Percentiles rank a stretch among this genome's conserved stretches.
phyloP scores from a whole-genome alignment of 2,113 vertebrate genomes.

The Hylia prasina region DNA sequence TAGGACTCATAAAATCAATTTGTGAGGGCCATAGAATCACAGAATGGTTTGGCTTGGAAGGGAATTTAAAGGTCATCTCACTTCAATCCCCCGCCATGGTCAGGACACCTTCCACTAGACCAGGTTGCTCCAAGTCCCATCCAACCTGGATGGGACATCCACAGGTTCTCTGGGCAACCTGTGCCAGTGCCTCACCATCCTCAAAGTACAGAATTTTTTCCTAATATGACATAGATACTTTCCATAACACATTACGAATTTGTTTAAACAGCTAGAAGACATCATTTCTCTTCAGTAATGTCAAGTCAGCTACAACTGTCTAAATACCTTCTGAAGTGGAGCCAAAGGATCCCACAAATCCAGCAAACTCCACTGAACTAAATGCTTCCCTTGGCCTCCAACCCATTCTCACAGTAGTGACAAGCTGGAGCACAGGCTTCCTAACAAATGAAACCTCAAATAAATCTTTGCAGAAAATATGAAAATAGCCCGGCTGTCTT shows the following conservation, averaged over 20 bases:
- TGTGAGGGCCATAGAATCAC: neutral
- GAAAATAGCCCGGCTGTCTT: neutral
- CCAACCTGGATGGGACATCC: neutral
- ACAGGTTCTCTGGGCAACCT: neutral
- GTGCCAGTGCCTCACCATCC: neutral
- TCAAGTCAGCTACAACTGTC: slow-evolving; percentile 31
- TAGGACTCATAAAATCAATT: neutral
- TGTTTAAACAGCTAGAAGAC: neutral
- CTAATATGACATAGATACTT: neutral
- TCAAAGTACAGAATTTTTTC: neutral
- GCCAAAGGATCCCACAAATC: slow-evolving; percentile 43
- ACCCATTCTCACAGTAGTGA: neutral
- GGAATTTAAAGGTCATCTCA: neutral
- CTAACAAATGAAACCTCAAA: neutral
- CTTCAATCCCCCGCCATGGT: neutral
- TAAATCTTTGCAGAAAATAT: neutral
- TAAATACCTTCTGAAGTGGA: neutral
- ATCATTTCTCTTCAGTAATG: neutral
- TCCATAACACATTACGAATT: neutral
- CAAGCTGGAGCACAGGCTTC: neutral
- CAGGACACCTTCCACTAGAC: neutral
- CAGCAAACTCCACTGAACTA: slow-evolving; percentile 33
- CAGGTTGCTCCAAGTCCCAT: neutral
- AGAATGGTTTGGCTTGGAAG: neutral
- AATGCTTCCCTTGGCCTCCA: neutral